Base-by-base conservation (phyloP, 2,113 vertebrate species). In the Bambusicola thoracicus region DNA sequence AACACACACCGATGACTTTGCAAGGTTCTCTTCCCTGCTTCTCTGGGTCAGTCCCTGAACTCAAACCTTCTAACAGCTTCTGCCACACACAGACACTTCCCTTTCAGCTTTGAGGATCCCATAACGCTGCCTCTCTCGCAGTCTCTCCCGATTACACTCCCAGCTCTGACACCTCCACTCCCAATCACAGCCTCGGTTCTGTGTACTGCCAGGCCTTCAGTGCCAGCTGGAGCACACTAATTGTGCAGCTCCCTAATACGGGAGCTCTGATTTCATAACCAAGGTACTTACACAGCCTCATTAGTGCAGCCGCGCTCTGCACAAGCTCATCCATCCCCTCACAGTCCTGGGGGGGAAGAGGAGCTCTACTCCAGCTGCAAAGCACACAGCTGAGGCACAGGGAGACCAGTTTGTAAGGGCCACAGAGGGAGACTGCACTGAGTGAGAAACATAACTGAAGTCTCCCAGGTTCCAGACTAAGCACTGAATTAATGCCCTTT, bases 241-340 rank as follows among this genome's bases (percentile, higher is more conserved):
- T 13, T 7, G 7, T 18, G 2, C 12, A 5, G 15, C 8, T n/a
- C n/a, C 79, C 83, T 74, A 59, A 5, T 2, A 20, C 0, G 2
- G 65, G 41, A 51, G 6, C 61, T 56, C 17, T 4, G 43, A 8
- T 29, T 51, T 74, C 27, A 29, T 6, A 40, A 30, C 48, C 67
- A 3, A 29, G 48, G 24, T 13, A 34, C 55, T 59, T 4, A 10
- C 29, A 25, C 24, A 13, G 27, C 44, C 73, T 53, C 24, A 0
- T 21, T 8, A 40, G 21, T 0, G 21, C 58, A 5, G 29, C 34
- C 38, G 9, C 3, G 5, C 4, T 16, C 69, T 19, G 29, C 66
- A 32, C 53, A 24, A 36, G 18, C 67, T 69, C 83, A 16, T 9
- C 24, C 14, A 0, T 15, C 41, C 48, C 56, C 68, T 8, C 14